phyloP scores from a whole-genome alignment of 1,140 invertebrate species.

The Panonychus citri region DNA sequence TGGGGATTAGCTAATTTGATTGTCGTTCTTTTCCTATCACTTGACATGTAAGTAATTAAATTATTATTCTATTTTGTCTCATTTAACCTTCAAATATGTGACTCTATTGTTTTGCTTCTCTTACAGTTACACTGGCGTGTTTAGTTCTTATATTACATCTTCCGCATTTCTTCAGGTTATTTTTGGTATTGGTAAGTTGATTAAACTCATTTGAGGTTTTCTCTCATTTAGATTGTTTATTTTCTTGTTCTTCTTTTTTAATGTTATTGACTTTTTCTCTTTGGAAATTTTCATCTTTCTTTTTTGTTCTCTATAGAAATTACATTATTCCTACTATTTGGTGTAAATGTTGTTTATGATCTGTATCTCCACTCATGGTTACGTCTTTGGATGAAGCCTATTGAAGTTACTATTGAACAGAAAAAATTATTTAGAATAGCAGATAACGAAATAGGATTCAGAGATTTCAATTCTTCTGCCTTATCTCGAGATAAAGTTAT shows the following conservation, averaged over 20 bases:
- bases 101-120: too few species aligned
- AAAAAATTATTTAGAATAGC: constrained; percentile 9
- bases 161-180: background rate
- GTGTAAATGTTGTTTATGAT: constrained; percentile 3
- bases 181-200: background rate
- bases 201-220: background rate
- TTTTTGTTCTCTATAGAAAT: constrained; percentile 2
- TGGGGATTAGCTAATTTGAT: background rate
- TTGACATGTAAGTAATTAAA: background rate
- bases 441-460: constrained; percentile 12
- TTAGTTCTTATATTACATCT: background rate
- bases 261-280: background rate
- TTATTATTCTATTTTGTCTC: background rate
- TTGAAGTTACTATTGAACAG: constrained; percentile 9
- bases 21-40: background rate
- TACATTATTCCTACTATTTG: background rate
- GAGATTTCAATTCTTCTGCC: background rate
- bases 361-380: background rate
- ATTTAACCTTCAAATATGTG: too few species aligned
- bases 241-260: background rate
- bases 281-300: background rate
- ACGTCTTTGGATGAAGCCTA: constrained; percentile 4
- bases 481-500: too few species aligned
- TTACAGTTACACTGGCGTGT: background rate
- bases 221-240: background rate